Conservation (phyloP, 2,888 invertebrate species). For the Perizoma affinitatum region DNA sequence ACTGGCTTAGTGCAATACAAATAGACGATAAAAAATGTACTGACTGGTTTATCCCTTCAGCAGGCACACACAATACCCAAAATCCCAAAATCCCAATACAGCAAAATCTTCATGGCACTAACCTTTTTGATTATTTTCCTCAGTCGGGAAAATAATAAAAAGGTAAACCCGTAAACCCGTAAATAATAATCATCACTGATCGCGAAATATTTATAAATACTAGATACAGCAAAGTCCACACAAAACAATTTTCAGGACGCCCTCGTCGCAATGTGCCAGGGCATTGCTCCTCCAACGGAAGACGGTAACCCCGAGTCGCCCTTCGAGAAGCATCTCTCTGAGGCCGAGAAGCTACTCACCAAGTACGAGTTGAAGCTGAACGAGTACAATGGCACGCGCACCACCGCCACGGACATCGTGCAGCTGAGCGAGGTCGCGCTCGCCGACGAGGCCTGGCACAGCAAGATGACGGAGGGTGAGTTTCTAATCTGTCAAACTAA, state of each 20-base stretch:
- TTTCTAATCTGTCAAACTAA: not conserved
- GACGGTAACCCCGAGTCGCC: conserved; percentile 39
- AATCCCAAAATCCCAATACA: too few species aligned
- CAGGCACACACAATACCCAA: too few species aligned
- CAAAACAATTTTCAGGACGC: conserved; percentile 53
- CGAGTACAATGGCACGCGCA: conserved; percentile 66
- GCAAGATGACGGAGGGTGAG: conserved; percentile 75
- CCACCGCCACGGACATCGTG: conserved; percentile 64
- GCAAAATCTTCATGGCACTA: too few species aligned
- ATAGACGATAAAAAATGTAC: too few species aligned
- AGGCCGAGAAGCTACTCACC: conserved; percentile 82
- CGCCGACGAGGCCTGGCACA: conserved; percentile 80
- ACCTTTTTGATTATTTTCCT: too few species aligned
- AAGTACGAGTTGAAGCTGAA: conserved; percentile 84
- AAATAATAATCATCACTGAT: too few species aligned
- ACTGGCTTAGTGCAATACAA: too few species aligned
- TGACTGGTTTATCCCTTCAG: too few species aligned
- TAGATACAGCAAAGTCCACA: too few species aligned
- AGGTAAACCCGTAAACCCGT: too few species aligned
- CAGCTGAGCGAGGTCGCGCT: conserved; percentile 72
- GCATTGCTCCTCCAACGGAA: conserved; percentile 59
- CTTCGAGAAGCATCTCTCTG: conserved; percentile 69
- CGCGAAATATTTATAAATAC: too few species aligned
- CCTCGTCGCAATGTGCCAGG: conserved; percentile 63
- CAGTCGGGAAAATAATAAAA: too few species aligned